Evolutionary conservation across 2,888 invertebrate genomes (phyloP).

Genomic region (Eristalis arbustorum): DNA sequence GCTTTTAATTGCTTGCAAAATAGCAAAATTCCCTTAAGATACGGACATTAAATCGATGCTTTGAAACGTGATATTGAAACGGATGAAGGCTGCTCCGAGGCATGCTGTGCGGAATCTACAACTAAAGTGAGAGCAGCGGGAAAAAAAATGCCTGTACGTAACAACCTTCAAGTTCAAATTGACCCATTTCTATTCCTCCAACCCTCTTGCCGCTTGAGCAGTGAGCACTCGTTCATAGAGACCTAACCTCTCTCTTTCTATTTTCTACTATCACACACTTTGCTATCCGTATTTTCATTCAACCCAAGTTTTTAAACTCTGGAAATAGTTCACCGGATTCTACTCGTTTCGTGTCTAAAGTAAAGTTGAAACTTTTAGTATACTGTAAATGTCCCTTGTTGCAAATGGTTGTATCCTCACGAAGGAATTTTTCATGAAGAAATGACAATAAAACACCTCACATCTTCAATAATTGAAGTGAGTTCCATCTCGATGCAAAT

Average conservation of each 20-base stretch:
- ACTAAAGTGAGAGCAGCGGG: conserved; percentile 34
- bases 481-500: conserved; percentile 59
- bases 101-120: conserved; percentile 56
- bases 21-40: conserved; percentile 68
- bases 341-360: conserved; percentile 66
- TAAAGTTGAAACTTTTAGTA: conserved; percentile 64
- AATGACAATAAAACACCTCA: conserved; percentile 62
- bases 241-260: not conserved
- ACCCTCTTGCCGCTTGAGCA: conserved; percentile 20
- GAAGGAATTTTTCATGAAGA: conserved; percentile 49
- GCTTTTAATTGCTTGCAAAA: conserved; percentile 70
- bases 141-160: conserved; percentile 59
- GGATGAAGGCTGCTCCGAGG: conserved; percentile 66
- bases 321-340: conserved; percentile 66
- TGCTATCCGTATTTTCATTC: conserved; percentile 55
- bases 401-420: conserved; percentile 43
- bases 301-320: conserved; percentile 58
- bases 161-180: conserved; percentile 69
- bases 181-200: conserved; percentile 62
- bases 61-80: conserved; percentile 71
- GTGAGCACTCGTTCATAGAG: conserved; percentile 6
- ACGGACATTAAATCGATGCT: conserved; percentile 70
- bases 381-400: conserved; percentile 23
- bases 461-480: conserved; percentile 51
- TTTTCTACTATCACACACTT: conserved; percentile 8